Conservation (phyloP, 2,888 invertebrate genomes). For the Galerucella calmariensis region DNA sequence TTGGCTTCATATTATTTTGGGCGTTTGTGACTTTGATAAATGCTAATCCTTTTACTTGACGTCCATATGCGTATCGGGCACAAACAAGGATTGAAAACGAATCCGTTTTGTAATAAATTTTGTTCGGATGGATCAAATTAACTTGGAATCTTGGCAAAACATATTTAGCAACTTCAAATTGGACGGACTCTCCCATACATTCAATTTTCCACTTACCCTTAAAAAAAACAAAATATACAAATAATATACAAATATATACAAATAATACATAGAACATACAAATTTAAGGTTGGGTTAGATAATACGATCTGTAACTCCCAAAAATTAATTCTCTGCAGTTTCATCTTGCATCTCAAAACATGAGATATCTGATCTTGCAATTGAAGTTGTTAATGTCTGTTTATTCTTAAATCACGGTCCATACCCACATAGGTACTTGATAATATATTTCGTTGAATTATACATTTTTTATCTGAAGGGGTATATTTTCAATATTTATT, state of each 20-base stretch:
- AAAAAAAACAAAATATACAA: slow-evolving; percentile 23
- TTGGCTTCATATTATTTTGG: slow-evolving; percentile 47
- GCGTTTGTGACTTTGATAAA: slow-evolving; percentile 62
- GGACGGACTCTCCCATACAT: slow-evolving; percentile 61
- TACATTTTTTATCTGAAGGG: too few relatives aligned
- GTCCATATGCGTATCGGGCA: slow-evolving; percentile 72
- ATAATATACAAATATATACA: neutral
- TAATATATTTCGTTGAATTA: too few relatives aligned
- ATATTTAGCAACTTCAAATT: slow-evolving; percentile 69
- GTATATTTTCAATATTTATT: too few relatives aligned
- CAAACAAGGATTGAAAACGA: slow-evolving; percentile 67
- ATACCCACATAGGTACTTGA: too few relatives aligned
- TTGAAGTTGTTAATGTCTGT: too few relatives aligned
- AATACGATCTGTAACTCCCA: too few relatives aligned
- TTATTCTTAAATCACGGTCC: too few relatives aligned
- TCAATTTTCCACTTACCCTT: slow-evolving; percentile 70
- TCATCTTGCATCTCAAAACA: too few relatives aligned
- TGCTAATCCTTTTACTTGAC: slow-evolving; percentile 69
- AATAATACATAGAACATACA: too few relatives aligned
- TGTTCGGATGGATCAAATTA: slow-evolving; percentile 67
- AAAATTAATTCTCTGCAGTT: too few relatives aligned
- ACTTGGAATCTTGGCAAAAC: slow-evolving; percentile 72
- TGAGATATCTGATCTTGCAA: too few relatives aligned
- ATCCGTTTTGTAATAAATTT: slow-evolving; percentile 65
- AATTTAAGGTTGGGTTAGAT: too few relatives aligned